Base-by-base conservation (phyloP, 2,797 vertebrate species). In the Bryconaethiops microstoma region DNA sequence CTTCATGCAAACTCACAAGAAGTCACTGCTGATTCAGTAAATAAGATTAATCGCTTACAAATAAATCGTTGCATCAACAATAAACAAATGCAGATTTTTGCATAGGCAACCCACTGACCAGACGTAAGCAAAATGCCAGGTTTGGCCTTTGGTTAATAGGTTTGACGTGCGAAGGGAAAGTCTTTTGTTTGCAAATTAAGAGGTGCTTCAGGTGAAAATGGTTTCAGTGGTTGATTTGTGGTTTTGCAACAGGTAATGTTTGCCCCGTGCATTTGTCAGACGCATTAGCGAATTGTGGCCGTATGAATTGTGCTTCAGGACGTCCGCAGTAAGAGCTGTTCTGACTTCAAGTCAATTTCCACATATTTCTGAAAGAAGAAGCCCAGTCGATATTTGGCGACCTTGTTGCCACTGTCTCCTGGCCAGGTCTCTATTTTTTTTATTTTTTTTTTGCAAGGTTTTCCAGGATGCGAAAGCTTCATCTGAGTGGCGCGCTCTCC, bases 401-500 rank as follows among this genome's bases (percentile, higher is more conserved):
- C 83, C 80, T 87, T 74, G 76, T 76, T 78, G 80, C 73, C 81
- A 75, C 79, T 82, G 72, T 76, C 64, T 74, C 78, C 78, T 78
- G 74, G 35, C 67, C 69, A 39, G 88, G 84, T 85, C 82, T 87
- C 4, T 35, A 2, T 35, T 35, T 35, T 35, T 2, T 35, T 35
- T 29, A 3, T 80, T 64, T 64, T 17, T 54, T 57, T 85, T 60
- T 68, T 45, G 40, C 12, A 83, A 88, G 90, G 78, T 88, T 86
- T 90, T 93, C 89, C 88, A 92, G 90, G 88, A 88, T 93, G 91
- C 91, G 91, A 94, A 95, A 91, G 94, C 92, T 94, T 80, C 82
- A 89, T 90, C 93, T 94, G 92, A 93, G 93, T 91, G 92, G 89
- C 4, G 89, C 4, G 2, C 35, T 45, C 42, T 12, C 48, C 91